Conservation (phyloP, 1,140 invertebrate species). For the Drosophila rufa region DNA sequence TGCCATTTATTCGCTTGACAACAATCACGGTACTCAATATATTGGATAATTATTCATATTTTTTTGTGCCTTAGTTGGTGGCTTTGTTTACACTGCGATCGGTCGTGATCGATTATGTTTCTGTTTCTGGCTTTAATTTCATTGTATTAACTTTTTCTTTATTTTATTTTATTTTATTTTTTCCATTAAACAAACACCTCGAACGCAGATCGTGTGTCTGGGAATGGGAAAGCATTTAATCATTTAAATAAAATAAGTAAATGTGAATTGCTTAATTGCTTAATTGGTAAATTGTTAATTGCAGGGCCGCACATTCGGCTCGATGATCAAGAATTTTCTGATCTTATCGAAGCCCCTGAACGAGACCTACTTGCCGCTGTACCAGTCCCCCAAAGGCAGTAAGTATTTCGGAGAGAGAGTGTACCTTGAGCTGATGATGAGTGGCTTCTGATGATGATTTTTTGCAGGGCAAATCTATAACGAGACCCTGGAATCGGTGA, state of each 20-base stretch:
- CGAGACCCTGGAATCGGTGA: slow-evolving; percentile 89
- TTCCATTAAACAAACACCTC: slow-evolving; percentile 13
- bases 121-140: slow-evolving; percentile 9
- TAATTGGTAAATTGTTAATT: slow-evolving; percentile 41
- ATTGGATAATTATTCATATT: slow-evolving; percentile 69
- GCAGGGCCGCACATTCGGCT: slow-evolving; percentile 91
- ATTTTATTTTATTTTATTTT: neutral
- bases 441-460: neutral
- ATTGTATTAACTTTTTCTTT: slow-evolving; percentile 17
- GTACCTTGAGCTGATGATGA: neutral
- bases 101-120: slow-evolving; percentile 77
- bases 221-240: slow-evolving; percentile 36
- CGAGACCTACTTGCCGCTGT: slow-evolving; percentile 89
- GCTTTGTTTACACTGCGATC: slow-evolving; percentile 64
- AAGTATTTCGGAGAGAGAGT: slow-evolving; percentile 45
- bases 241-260: slow-evolving; percentile 18
- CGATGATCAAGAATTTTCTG: slow-evolving; percentile 90
- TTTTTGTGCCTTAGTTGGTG: slow-evolving; percentile 39
- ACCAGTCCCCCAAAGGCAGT: slow-evolving; percentile 89
- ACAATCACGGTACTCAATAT: slow-evolving; percentile 33
- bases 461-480: slow-evolving; percentile 88
- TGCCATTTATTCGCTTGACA: slow-evolving; percentile 35
- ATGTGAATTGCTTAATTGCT: slow-evolving; percentile 19
- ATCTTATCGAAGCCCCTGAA: slow-evolving; percentile 88
- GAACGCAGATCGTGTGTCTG: slow-evolving; percentile 26